Percentiles rank a stretch among this genome's conserved stretches.
These are phyloP conservation scores for Exephanes ischioxanthus DNA, from an alignment of 2,888 invertebrate species.

Conservation along the genomic window DNA sequence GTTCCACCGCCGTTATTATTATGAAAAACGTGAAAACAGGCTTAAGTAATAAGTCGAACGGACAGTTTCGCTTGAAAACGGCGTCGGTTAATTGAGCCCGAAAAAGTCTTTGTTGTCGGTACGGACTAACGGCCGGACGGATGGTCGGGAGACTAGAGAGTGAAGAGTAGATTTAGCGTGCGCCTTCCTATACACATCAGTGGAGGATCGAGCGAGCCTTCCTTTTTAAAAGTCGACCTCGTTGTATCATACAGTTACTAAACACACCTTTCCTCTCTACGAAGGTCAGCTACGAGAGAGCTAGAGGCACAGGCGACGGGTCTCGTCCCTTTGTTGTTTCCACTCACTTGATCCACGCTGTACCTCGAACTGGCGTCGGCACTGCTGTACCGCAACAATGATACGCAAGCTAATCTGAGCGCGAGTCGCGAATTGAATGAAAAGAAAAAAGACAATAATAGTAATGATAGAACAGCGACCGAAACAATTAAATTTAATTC, in stretches of 20 bases:
- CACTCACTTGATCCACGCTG: constrained; percentile 17
- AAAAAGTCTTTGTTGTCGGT: constrained; percentile 35
- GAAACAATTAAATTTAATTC: constrained; percentile 33
- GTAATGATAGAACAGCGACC: neutral
- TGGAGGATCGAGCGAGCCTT: constrained; percentile 34
- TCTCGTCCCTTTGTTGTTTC: constrained; percentile 46
- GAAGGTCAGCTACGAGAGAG: constrained; percentile 57
- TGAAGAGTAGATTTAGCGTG: constrained; percentile 27
- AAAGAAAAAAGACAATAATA: neutral
- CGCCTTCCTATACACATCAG: neutral
- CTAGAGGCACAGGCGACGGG: constrained; percentile 20
- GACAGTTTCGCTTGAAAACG: constrained; percentile 4
- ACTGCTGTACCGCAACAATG: constrained; percentile 1
- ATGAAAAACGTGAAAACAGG: neutral
- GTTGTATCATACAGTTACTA: constrained; percentile 42
- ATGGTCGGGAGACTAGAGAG: constrained; percentile 2
- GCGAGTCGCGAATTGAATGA: constrained; percentile 15
- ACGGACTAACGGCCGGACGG: constrained; percentile 5
- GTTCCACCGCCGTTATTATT: neutral
- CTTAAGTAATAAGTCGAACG: neutral
- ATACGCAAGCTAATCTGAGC: constrained; percentile 16
- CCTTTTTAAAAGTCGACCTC: constrained; percentile 42
- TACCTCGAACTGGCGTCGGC: neutral
- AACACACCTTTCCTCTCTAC: constrained; percentile 45
- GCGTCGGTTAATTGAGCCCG: constrained; percentile 17